Percentiles rank a stretch among this genome's conserved stretches.
Conservation (phyloP, 1,140 invertebrate species). For the Zaprionus tsacasi region DNA sequence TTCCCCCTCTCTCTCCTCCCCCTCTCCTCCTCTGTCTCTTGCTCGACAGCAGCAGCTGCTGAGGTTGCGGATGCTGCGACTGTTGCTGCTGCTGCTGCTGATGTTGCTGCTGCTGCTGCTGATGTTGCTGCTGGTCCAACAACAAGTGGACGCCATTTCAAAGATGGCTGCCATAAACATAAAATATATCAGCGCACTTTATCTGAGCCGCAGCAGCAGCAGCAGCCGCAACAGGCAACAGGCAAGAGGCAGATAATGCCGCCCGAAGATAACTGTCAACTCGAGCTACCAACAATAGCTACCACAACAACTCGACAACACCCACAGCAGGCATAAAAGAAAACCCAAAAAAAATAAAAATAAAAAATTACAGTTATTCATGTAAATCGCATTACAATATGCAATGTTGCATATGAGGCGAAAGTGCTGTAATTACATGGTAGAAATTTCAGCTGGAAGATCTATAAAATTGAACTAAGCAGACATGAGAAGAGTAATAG, state of each 20-base stretch:
- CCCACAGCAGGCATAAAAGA: slow-evolving; percentile 31
- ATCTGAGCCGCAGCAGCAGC: slow-evolving; percentile 31
- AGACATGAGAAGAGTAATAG: background rate
- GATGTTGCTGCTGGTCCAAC: slow-evolving; percentile 46
- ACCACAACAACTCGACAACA: slow-evolving; percentile 3
- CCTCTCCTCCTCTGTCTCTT: background rate
- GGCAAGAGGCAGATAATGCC: slow-evolving; percentile 51
- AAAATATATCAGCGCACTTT: slow-evolving; percentile 49
- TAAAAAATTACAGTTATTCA: background rate
- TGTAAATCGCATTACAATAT: slow-evolving; percentile 4
- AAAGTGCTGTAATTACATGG: slow-evolving; percentile 2
- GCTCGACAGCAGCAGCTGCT: slow-evolving; percentile 27
- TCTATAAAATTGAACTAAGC: background rate
- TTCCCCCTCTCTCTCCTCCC: slow-evolving; percentile 1
- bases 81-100: slow-evolving; percentile 40
- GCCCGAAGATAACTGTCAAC: slow-evolving; percentile 73
- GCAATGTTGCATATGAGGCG: background rate
- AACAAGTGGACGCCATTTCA: slow-evolving; percentile 79
- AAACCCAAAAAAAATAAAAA: background rate
- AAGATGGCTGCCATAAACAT: slow-evolving; percentile 82
- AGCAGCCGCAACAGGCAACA: slow-evolving; percentile 2
- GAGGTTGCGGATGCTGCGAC: slow-evolving; percentile 37
- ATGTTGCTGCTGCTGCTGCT: slow-evolving; percentile 22
- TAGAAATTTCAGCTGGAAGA: background rate
- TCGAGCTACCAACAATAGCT: slow-evolving; percentile 37